phyloP scores from a whole-genome alignment of 2,797 vertebrate genomes.

The Anolis apletophallus region DNA sequence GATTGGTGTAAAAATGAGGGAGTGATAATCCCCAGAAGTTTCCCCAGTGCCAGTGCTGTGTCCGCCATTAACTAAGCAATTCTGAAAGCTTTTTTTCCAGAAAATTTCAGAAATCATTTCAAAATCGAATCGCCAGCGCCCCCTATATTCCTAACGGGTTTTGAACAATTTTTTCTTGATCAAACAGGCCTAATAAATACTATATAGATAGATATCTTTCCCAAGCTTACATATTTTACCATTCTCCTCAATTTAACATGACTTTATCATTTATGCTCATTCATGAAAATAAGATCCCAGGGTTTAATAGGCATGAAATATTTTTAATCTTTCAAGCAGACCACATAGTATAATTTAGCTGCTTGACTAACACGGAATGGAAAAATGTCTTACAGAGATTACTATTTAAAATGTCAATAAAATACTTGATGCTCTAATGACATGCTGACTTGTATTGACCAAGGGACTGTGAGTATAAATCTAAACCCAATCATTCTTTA shows the following conservation, averaged over 20 bases:
- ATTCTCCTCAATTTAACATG: neutral
- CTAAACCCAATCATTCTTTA: neutral
- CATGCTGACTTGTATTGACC: neutral
- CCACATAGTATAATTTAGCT: neutral
- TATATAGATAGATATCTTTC: too few relatives aligned
- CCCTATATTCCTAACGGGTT: too few relatives aligned
- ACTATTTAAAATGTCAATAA: neutral
- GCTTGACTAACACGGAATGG: neutral
- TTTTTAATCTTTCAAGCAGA: neutral
- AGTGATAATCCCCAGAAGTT: too few relatives aligned
- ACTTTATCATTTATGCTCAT: neutral
- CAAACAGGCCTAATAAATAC: too few relatives aligned
- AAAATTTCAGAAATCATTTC: too few relatives aligned
- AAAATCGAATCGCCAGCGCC: too few relatives aligned
- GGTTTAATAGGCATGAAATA: neutral
- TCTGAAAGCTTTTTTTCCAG: too few relatives aligned
- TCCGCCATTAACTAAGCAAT: too few relatives aligned
- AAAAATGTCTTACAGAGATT: neutral
- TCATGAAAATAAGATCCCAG: neutral
- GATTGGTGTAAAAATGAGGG: too few relatives aligned
- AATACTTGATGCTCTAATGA: neutral
- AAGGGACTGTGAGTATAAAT: neutral
- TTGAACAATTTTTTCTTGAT: too few relatives aligned
- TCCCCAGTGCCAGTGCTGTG: too few relatives aligned
- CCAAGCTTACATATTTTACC: neutral